phyloP scores from a whole-genome alignment of 2,113 vertebrate species.

The Eolophus roseicapilla region DNA sequence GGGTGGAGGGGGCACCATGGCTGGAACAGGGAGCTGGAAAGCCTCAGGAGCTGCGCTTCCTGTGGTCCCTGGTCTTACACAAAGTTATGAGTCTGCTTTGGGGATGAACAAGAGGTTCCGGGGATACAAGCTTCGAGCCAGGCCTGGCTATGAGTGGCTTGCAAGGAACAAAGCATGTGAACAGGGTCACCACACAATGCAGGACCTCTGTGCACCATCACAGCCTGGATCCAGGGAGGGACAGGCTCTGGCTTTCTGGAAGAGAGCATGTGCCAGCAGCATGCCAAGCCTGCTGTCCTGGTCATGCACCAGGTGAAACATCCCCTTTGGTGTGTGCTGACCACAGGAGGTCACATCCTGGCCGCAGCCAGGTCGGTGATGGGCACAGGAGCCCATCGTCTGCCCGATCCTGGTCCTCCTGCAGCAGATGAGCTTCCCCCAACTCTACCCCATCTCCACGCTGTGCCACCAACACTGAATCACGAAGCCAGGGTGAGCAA shows the following conservation, averaged over 20 bases:
- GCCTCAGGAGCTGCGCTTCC: background rate
- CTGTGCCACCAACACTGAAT: background rate
- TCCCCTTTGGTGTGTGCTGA: fast-evolving
- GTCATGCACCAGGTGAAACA: background rate
- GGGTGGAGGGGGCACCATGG: background rate
- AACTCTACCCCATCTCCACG: fast-evolving
- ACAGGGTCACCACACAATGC: background rate
- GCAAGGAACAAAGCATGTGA: background rate
- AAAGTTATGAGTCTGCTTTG: background rate
- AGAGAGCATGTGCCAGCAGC: background rate
- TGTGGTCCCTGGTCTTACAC: background rate
- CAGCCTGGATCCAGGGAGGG: background rate
- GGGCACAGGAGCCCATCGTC: background rate
- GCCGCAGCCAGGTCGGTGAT: background rate
- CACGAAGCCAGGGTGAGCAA: background rate
- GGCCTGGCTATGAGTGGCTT: background rate
- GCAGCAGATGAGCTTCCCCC: background rate
- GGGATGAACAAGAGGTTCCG: background rate
- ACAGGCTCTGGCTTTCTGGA: background rate
- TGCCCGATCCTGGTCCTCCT: background rate
- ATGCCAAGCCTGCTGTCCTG: background rate
- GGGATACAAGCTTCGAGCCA: background rate
- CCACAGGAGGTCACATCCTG: background rate
- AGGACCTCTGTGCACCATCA: background rate
- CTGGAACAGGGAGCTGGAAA: background rate